Base-by-base conservation (phyloP, 2,888 invertebrate genomes). In the Cataglyphis altisquamis region DNA sequence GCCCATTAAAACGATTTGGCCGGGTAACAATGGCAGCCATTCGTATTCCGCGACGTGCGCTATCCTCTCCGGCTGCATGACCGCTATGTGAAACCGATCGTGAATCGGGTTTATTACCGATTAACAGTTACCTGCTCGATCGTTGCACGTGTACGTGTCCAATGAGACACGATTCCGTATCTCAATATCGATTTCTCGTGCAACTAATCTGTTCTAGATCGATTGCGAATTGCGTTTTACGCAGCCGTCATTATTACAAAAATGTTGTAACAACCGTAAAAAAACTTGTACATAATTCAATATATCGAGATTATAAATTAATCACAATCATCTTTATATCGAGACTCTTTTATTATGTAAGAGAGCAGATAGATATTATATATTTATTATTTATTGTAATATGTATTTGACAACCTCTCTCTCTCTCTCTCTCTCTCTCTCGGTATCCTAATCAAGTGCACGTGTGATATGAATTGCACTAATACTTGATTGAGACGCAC, bases 61-160 rank as follows among this genome's bases (percentile, higher is more conserved):
- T 70, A 84, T 89, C 84, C 81, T 84, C 85, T 70, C 80, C 88
- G 81, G 86, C 89, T 89, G 88, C 89, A 88, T 89, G 90, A 90
- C 87, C 87, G 86, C 86, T 87, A 90, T 91, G 89, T 87, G 86
- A 91, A 91, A 83, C 89, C 87, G 85, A 90, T 87, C 86, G 87
- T 89, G 90, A 85, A 91, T 89, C 89, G 90, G 84, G 88, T 90
- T 90, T 90, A 91, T 89, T 87, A 84, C 89, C 86, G 84, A 85
- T 87, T 87, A 90, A 90, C 90, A 85, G 90, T 90, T 91, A 91
- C 72, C 81, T 83, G 84, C 41, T 72, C 67, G 83, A 86, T 90
- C 88, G 83, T 52, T 77, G 77, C 88, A 90, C 86, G 86, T 89
- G 87, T 87, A 89, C 89, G 89, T 86, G 83, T 87, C 87, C 89